Percentiles rank a stretch among this genome's conserved stretches.
These are phyloP conservation scores for Stomatorhinus ivindoensis DNA, from an alignment of 2,113 vertebrate species.

Conservation along the genomic window DNA sequence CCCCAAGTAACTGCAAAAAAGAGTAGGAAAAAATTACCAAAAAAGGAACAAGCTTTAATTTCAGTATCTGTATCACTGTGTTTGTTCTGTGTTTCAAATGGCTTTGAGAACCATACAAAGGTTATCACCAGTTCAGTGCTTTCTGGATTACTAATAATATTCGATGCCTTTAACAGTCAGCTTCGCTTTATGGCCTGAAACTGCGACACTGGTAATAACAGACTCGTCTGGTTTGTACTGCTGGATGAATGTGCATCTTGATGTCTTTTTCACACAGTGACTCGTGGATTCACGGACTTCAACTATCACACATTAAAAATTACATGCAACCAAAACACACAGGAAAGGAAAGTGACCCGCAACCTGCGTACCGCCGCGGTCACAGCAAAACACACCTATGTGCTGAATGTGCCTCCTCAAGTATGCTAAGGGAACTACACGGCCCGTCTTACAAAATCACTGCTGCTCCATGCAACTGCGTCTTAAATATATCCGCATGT, in stretches of 20 bases:
- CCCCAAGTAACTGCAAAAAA: not conserved
- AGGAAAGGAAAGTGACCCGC: not conserved
- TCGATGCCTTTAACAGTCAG: not conserved
- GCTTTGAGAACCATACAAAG: not conserved
- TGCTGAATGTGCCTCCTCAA: not conserved
- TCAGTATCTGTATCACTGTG: not conserved
- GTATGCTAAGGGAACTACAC: not conserved
- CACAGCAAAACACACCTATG: not conserved
- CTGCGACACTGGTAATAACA: not conserved
- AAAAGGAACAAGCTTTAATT: not conserved
- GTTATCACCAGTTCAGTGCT: not conserved
- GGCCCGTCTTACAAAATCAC: not conserved
- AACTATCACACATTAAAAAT: not conserved
- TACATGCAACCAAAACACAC: not conserved
- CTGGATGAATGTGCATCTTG: not conserved
- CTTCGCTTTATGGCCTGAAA: not conserved
- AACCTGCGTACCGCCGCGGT: not conserved
- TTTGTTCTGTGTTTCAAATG: not conserved
- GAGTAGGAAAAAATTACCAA: not conserved
- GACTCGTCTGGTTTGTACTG: not conserved
- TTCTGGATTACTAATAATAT: not conserved
- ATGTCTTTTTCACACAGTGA: not conserved
- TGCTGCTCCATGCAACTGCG: not conserved
- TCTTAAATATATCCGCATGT: not conserved
- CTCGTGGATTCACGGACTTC: not conserved